These are phyloP conservation scores for Acromyrmex charruanus DNA, from an alignment of 1,140 invertebrate genomes.

Conservation along the genomic window DNA sequence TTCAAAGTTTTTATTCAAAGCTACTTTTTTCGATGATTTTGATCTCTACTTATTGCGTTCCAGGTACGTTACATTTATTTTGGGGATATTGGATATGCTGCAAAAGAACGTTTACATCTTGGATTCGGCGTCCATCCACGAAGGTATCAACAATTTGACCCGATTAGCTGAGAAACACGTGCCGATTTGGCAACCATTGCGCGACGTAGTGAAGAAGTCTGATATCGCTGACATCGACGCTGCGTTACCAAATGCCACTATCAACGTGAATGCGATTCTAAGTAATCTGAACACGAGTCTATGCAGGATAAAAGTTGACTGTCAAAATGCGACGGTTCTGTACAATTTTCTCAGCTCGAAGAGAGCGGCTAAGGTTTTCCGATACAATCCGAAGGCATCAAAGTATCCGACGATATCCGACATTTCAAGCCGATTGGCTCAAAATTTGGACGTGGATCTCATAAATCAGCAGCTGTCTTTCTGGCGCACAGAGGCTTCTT, in stretches of 20 bases:
- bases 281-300: constrained; percentile 64
- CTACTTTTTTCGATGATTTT: too few species aligned
- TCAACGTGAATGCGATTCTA: constrained; percentile 81
- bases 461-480: constrained; percentile 73
- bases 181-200: constrained; percentile 80
- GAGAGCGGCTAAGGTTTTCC: constrained; percentile 75
- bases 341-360: constrained; percentile 79
- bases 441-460: constrained; percentile 78
- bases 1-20: too few species aligned
- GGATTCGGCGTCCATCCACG: constrained; percentile 72
- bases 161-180: constrained; percentile 76
- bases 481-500: constrained; percentile 76
- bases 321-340: constrained; percentile 69
- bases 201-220: constrained; percentile 74
- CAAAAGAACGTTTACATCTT: constrained; percentile 77
- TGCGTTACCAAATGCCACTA: constrained; percentile 77
- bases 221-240: constrained; percentile 65
- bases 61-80: constrained; percentile 75
- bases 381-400: constrained; percentile 77
- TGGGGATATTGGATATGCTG: constrained; percentile 75
- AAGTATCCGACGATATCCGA: constrained; percentile 76
- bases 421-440: constrained; percentile 76
- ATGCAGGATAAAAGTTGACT: constrained; percentile 67
- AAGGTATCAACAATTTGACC: constrained; percentile 74
- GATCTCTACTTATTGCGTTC: not conserved